Evolutionary conservation across 1,140 invertebrate species (phyloP), one percentile per base, ranked within the genome.

Genomic region (Drosophila carrolli): DNA sequence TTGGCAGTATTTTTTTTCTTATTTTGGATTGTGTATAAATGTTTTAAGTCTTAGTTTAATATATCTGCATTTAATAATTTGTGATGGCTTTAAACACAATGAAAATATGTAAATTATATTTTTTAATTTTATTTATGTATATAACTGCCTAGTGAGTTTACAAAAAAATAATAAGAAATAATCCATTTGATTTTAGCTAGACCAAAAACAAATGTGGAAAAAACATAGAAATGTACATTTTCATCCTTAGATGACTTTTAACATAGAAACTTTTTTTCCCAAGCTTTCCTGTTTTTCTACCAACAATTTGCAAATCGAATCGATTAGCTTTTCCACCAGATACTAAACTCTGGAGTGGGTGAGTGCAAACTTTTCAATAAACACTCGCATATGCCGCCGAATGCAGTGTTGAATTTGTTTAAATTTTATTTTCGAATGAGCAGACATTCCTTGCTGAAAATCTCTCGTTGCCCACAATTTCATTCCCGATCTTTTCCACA

Each of bases 371-470:
- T 82, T 46, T 60, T 76, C 56, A 68, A 70, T 70, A 38, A 58
- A 46, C 83, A 66, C 75, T 83, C 75, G 71, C 57, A 29, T 10
- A 59, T 61, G 41, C 46, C 50, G 57, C 55, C 57, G 55, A 60
- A 66, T 58, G 44, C 44, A 75, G 60, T 70, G 63, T 50, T 75
- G 61, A 65, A 86, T 86, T 86, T 88, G 79, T 82, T 88, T 86
- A 79, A 79, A 88, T 73, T 82, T 79, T 82, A 55, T 86, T 83
- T 75, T 84, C 58, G 81, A 65, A 50, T 62, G 72, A 67, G 72
- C 73, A 72, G 73, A 62, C 56, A 75, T 81, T 65, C 50, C 71
- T 74, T 86, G 75, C 62, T 53, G 78, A 79, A 82, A 75, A 63
- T 57, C 61, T 50, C 61, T 46, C 67, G 58, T 51, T 59, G 55